Evolutionary conservation across 2,113 vertebrate genomes (phyloP), one percentile per base, ranked within the genome.

Genomic region (Silurus asotus): DNA sequence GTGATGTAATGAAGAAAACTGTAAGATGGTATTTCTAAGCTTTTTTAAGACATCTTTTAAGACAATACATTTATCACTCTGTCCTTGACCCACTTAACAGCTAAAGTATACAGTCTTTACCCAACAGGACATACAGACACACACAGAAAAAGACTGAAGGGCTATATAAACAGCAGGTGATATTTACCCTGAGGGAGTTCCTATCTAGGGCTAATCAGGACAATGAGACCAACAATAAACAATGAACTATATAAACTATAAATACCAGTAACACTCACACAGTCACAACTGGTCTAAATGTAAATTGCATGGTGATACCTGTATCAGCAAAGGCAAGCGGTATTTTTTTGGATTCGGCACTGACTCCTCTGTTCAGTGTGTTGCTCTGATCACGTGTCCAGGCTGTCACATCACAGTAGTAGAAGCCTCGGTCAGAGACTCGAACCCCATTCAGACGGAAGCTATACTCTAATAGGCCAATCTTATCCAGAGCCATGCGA

Each of bases 391-490:
- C 95, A 0, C 96, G 96, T 0, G 95, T 97, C 96, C 96, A 98
- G 0, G 97, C 97, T 0, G 96, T 96, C 84, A 99, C 94, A 23
- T 96, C 76, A 14, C 98, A 99, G 92, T 95, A 98, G 92, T 99
- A 99, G 2, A 93, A 94, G 14, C 97, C 98, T 0, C 95, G 92
- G 14, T 99, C 97, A 0, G 96, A 96, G 87, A 96, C 86, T 94
- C 98, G 97, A 0, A 96, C 97, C 48, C 96, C 96, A 0, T 95
- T 96, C 90, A 99, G 95, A 15, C 97, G 95, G 84, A 99, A 99
- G 82, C 95, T 95, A 87, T 98, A 99, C 89, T 97, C 96, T 0
- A 94, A 91, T 10, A 96, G 94, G 45, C 96, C 95, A 0, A 96
- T 96, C 89, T 99, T 99, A 83, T 96, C 95, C 89, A 99, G 92